phyloP scores from a whole-genome alignment of 92 coral and sea anemone genomes.

The Blastomussa wellsi region DNA sequence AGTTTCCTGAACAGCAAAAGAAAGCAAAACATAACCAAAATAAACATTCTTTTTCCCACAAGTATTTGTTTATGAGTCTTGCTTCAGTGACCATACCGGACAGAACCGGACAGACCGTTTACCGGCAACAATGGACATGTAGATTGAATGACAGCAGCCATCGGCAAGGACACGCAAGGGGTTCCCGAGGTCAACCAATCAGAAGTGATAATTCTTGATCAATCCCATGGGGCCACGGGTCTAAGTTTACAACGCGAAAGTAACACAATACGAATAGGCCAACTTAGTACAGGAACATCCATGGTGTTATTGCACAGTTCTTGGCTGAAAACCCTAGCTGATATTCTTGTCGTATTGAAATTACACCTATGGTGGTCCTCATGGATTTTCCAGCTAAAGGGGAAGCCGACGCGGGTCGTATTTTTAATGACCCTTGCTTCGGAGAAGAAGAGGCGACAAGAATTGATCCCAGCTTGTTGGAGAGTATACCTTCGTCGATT shows the following conservation, averaged over 20 bases:
- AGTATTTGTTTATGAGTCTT: neutral
- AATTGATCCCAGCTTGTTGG: conserved; percentile 42
- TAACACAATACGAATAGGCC: conserved; percentile 20
- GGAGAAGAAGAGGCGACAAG: conserved; percentile 37
- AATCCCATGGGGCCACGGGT: conserved; percentile 56
- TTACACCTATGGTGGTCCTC: conserved; percentile 80
- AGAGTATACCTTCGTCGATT: conserved; percentile 72
- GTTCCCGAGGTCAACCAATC: conserved; percentile 48
- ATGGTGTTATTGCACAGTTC: neutral
- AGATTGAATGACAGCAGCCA: conserved; percentile 36
- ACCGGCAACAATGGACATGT: neutral
- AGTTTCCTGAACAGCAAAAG: neutral
- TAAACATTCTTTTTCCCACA: neutral
- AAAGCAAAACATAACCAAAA: neutral
- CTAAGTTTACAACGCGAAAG: conserved; percentile 22
- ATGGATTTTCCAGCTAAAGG: conserved; percentile 65
- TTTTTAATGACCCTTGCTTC: neutral
- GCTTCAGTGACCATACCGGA: neutral
- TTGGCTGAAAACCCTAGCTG: conserved; percentile 13
- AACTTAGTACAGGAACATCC: neutral
- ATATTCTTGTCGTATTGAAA: neutral
- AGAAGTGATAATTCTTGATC: conserved; percentile 33
- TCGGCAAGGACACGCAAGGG: conserved; percentile 26
- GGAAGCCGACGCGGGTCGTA: conserved; percentile 41
- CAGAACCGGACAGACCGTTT: neutral